Conservation (phyloP, 2,113 vertebrate genomes). For the Apteryx mantelli region DNA sequence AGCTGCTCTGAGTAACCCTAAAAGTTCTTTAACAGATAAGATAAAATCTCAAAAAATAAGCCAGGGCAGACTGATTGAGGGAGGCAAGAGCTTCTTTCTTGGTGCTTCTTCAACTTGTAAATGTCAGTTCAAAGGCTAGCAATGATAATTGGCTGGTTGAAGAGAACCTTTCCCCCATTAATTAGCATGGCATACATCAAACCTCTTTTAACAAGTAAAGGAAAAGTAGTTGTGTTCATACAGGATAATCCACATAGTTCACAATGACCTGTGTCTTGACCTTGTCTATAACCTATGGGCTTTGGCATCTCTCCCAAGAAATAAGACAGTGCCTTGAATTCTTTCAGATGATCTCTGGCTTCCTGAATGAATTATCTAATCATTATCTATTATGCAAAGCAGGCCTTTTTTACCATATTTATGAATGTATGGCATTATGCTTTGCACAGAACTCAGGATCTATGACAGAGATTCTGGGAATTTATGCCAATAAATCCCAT, state of each 20-base stretch:
- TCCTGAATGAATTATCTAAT: background rate
- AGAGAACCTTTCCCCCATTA: background rate
- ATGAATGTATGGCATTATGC: background rate
- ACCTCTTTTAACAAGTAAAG: background rate
- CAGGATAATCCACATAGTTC: background rate
- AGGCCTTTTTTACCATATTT: background rate
- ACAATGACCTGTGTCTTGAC: background rate
- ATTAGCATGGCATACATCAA: background rate
- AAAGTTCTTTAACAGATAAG: background rate
- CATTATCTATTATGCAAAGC: background rate
- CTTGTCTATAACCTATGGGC: fast-evolving
- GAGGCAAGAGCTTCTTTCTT: background rate
- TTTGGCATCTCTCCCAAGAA: background rate
- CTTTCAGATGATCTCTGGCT: background rate
- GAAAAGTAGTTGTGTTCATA: background rate
- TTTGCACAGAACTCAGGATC: background rate
- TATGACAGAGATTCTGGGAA: background rate
- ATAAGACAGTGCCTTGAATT: background rate
- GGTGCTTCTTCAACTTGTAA: background rate
- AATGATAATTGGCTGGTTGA: background rate
- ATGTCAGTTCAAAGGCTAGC: background rate
- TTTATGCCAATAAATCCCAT: background rate
- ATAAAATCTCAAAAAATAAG: background rate
- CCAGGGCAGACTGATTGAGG: background rate
- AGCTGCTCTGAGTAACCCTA: background rate